Conservation (phyloP, 2,888 invertebrate species). For the Dusona sp. region DNA sequence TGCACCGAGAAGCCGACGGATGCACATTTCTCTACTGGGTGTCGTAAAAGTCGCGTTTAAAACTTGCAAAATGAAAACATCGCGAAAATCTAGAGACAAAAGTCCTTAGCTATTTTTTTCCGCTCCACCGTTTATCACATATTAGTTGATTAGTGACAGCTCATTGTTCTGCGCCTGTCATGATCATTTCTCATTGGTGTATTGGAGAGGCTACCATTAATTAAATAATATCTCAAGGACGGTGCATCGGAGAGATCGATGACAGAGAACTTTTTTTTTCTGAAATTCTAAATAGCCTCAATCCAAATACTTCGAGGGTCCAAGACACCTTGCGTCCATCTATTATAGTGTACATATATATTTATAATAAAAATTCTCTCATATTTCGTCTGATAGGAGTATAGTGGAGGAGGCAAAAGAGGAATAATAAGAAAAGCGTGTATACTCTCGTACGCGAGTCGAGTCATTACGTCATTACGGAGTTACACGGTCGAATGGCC, state of each 20-base stretch:
- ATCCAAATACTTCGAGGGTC: background rate
- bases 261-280: background rate
- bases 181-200: too few species aligned
- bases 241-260: background rate
- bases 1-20: conserved; percentile 45
- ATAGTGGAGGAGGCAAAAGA: conserved; percentile 34
- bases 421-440: conserved; percentile 62
- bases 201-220: background rate
- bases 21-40: conserved; percentile 8
- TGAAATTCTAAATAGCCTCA: background rate
- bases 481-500: conserved; percentile 82
- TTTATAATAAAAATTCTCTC: conserved; percentile 13
- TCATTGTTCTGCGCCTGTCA: too few species aligned
- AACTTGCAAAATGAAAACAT: background rate
- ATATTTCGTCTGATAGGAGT: conserved; percentile 9
- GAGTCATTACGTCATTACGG: conserved; percentile 82
- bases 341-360: background rate
- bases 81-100: background rate
- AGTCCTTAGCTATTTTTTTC: background rate
- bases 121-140: too few species aligned
- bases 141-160: too few species aligned
- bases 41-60: background rate
- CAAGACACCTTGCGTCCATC: background rate
- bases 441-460: conserved; percentile 68
- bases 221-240: background rate